Base-by-base conservation (phyloP, 2,888 invertebrate genomes). In the Chironomus tentans region DNA sequence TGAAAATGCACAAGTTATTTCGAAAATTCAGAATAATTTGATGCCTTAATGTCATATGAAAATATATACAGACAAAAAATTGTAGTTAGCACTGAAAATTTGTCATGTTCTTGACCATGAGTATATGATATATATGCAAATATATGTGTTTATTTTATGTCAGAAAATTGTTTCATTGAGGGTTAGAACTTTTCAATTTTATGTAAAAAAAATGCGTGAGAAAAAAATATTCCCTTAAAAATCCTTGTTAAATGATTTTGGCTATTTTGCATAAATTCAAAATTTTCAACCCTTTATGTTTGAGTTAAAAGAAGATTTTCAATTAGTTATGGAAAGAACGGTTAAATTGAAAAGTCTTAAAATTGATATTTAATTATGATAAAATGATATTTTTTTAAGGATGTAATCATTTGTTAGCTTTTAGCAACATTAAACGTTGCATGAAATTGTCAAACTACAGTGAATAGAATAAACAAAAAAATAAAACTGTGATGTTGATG, bases 331-430 rank as follows among this genome's bases (percentile, higher is more conserved):
- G n/a, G n/a, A n/a, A n/a, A n/a, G n/a, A n/a, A n/a, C n/a, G n/a
- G n/a, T n/a, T n/a, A n/a, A n/a, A n/a, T n/a, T n/a, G n/a, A n/a
- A n/a, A n/a, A n/a, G n/a, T 28, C 5, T 13, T 12, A 50, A 18
- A 70, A 70, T 70, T 48, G 18, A 70, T 21, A n/a, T 70, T 70
- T 70, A 70, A 47, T 70, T 70, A 21, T n/a, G 18, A 18, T 24
- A 24, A 6, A 24, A 65, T 65, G 7, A 10, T 10, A 24, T 22
- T 24, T 65, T 65, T 65, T 65, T 65, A 22, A 21, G 50, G 70
- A 47, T 70, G 50, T 6, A 22, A 70, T 48, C 18, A 48, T 70
- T 50, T 70, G 70, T 50, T 50, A 50, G 21, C 48, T 47, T 21
- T 70, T 50, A n/a, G 18, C 68, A 68, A 68, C 70, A 48, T 50